A percentile compares a stretch with the other conserved stretches of the same genome.
Conservation (phyloP, 2,797 vertebrate species). For the Melanotaenia maccullochi region DNA sequence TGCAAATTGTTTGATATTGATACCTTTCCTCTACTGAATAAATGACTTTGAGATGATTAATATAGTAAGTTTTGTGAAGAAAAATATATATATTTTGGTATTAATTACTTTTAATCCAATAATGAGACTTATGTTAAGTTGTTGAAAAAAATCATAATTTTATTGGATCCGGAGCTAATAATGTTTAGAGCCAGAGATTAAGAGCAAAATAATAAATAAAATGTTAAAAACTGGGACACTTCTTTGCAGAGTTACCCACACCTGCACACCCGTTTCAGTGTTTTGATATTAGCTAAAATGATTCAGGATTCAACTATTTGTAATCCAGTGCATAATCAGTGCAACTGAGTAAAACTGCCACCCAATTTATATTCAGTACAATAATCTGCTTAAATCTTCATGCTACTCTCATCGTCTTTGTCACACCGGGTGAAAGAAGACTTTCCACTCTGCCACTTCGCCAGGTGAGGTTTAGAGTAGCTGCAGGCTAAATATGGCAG, state of each 20-base stretch:
- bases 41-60: background rate
- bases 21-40: background rate
- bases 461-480: conserved; percentile 1
- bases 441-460: background rate
- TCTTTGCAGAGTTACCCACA: no score
- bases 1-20: background rate
- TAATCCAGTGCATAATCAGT: background rate
- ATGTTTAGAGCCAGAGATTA: background rate
- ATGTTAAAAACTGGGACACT: background rate
- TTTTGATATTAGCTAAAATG: no score
- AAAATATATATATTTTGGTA: background rate
- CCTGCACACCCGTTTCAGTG: no score
- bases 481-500: conserved; percentile 7
- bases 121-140: background rate
- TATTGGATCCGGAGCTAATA: no score
- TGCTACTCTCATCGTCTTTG: background rate
- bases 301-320: no score
- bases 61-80: background rate
- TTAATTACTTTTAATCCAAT: background rate
- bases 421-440: background rate
- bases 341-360: background rate
- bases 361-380: background rate
- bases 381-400: background rate
- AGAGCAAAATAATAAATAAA: background rate
- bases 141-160: background rate